Evolutionary conservation across 2,888 invertebrate species (phyloP), one percentile per base, ranked within the genome.

Genomic region (Volucella zonaria): DNA sequence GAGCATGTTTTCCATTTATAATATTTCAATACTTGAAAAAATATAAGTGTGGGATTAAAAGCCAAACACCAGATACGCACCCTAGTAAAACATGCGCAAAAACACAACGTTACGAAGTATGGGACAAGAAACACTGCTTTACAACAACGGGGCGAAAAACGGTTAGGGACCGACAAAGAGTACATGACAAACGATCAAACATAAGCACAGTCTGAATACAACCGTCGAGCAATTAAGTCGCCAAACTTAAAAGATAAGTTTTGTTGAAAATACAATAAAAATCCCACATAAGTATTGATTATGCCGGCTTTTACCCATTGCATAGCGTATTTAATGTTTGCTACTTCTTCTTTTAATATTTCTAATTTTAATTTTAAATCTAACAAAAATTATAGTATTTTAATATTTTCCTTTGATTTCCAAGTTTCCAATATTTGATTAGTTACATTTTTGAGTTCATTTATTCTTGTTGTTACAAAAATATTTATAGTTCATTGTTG

Each of bases 31-130:
- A 56, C 77, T 78, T 8, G 81, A 87, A 11, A 87, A 59, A 40
- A 87, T 81, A n/a, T 86, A 78, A 8, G 87, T 74, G 47, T 87
- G 87, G 51, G 83, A 52, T n/a, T n/a, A n/a, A n/a, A n/a, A n/a
- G n/a, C n/a, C n/a, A n/a, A n/a, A n/a, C n/a, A n/a, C n/a, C n/a
- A n/a, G n/a, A n/a, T n/a, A n/a, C n/a, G n/a, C n/a, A n/a, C n/a
- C n/a, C n/a, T n/a, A n/a, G n/a, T n/a, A n/a, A n/a, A n/a, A n/a
- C n/a, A n/a, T n/a, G n/a, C n/a, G n/a, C n/a, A n/a, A n/a, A n/a
- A n/a, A n/a, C n/a, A n/a, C n/a, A n/a, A n/a, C n/a, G n/a, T n/a
- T n/a, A n/a, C n/a, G n/a, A n/a, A n/a, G n/a, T n/a, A n/a, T n/a
- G n/a, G n/a, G n/a, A n/a, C n/a, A n/a, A n/a, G n/a, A n/a, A n/a